Conservation (phyloP, 1,140 invertebrate species). For the Listronotus bonariensis region DNA sequence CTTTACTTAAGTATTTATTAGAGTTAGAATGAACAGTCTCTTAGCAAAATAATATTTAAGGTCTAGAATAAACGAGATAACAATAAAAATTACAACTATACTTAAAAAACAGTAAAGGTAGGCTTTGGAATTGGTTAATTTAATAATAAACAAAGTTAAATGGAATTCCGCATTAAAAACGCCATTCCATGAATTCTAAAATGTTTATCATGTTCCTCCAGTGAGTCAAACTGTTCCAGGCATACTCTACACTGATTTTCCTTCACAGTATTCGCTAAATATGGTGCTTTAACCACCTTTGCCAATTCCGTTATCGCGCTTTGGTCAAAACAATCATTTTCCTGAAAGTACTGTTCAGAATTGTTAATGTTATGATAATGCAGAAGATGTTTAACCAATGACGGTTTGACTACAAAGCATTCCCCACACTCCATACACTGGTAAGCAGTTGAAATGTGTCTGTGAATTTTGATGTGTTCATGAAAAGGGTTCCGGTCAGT, state of each 20-base stretch:
- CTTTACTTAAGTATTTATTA: too few relatives aligned
- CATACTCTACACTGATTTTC: conserved; percentile 71
- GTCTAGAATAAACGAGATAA: too few relatives aligned
- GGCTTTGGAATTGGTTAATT: too few relatives aligned
- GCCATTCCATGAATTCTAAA: conserved; percentile 71
- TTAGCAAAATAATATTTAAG: too few relatives aligned
- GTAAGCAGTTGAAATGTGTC: conserved; percentile 63
- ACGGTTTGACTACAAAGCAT: conserved; percentile 68
- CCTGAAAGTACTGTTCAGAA: conserved; percentile 61
- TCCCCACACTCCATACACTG: conserved; percentile 71
- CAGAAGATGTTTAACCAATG: conserved; percentile 67
- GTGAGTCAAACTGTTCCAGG: conserved; percentile 62
- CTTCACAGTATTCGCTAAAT: conserved; percentile 55
- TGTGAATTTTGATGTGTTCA: conserved; percentile 61
- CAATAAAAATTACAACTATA: too few relatives aligned
- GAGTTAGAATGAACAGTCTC: too few relatives aligned
- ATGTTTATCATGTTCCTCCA: conserved; percentile 64
- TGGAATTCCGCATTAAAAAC: conserved; percentile 57
- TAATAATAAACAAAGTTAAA: too few relatives aligned
- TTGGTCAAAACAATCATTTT: conserved; percentile 62
- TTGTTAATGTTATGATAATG: conserved; percentile 64
- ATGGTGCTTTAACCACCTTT: conserved; percentile 51
- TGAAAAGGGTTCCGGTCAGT: conserved; percentile 57
- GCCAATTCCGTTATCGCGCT: conserved; percentile 58
- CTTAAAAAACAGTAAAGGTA: too few relatives aligned